Percentiles rank a stretch among this genome's conserved stretches.
These are phyloP conservation scores for Armadillidium nasatum DNA, from an alignment of 1,140 invertebrate genomes.

Conservation along the genomic window DNA sequence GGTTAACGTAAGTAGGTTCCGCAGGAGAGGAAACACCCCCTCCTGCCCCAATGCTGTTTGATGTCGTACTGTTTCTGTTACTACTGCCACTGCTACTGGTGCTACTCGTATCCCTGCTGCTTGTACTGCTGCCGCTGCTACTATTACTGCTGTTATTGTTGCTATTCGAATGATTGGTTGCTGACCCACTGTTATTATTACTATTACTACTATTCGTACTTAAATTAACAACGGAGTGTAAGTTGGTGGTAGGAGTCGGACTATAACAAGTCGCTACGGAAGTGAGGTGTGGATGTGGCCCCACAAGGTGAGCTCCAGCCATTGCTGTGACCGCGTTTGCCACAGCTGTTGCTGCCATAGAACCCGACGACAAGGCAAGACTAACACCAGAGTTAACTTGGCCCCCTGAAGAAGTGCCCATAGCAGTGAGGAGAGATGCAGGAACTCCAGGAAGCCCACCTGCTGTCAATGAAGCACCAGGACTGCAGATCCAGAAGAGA, in stretches of 20 bases:
- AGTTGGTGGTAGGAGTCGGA: constrained; percentile 38
- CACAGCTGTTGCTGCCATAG: constrained; percentile 39
- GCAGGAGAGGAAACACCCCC: constrained; percentile 42
- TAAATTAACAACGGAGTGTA: constrained; percentile 45
- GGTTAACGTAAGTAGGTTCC: constrained; percentile 45
- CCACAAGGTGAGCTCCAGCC: constrained; percentile 31
- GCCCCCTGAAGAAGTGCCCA: constrained; percentile 35
- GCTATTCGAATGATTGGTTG: constrained; percentile 33
- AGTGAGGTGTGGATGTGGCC: constrained; percentile 32
- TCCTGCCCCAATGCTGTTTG: background rate
- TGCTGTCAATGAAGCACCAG: constrained; percentile 39
- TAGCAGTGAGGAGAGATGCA: constrained; percentile 36
- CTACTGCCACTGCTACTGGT: constrained; percentile 37
- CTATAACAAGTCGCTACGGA: constrained; percentile 39
- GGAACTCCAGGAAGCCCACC: constrained; percentile 40
- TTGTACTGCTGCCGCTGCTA: constrained; percentile 14
- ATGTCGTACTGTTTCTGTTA: constrained; percentile 32
- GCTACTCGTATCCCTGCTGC: constrained; percentile 22
- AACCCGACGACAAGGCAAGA: constrained; percentile 25
- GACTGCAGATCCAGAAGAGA: constrained; percentile 41
- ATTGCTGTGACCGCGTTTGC: constrained; percentile 39
- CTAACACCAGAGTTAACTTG: background rate
- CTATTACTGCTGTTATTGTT: constrained; percentile 22
- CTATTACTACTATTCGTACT: constrained; percentile 42
- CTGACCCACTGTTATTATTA: constrained; percentile 35